phyloP scores from a whole-genome alignment of 23 tunicate genomes.

The Halocynthia roretzi region DNA sequence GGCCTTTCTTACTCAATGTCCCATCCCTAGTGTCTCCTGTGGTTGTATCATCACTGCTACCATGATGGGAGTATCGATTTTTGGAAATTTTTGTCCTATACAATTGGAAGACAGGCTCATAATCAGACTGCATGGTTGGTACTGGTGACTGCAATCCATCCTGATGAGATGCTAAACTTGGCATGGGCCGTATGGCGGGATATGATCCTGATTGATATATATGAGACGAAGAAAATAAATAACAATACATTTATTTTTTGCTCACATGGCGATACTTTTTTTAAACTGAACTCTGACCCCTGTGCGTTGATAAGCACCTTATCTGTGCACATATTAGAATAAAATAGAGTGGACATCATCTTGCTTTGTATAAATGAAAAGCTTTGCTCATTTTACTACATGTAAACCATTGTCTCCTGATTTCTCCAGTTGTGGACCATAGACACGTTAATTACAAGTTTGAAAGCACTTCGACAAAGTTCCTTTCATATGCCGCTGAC shows the following conservation, averaged over 20 bases:
- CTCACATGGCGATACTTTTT: neutral
- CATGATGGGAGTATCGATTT: neutral
- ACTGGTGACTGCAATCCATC: slow-evolving; percentile 77
- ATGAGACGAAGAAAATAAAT: neutral
- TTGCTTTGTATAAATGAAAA: too few species aligned
- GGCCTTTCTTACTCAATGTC: slow-evolving; percentile 34
- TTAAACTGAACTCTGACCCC: neutral
- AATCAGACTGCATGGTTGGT: slow-evolving; percentile 85
- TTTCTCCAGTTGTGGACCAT: too few species aligned
- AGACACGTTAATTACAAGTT: too few species aligned
- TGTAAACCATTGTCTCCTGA: too few species aligned
- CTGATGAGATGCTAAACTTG: slow-evolving; percentile 10
- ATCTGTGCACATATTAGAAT: too few species aligned
- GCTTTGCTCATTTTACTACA: too few species aligned
- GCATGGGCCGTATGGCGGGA: slow-evolving; percentile 34
- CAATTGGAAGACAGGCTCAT: slow-evolving; percentile 22
- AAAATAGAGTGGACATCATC: too few species aligned
- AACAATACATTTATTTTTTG: neutral
- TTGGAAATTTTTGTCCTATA: slow-evolving; percentile 4
- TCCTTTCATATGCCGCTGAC: too few species aligned
- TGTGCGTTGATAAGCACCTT: neutral
- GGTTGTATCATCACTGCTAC: slow-evolving; percentile 7
- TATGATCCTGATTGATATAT: slow-evolving; percentile 11
- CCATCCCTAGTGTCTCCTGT: slow-evolving; percentile 20
- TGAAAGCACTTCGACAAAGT: too few species aligned